These are phyloP conservation scores for Meriones unguiculatus DNA, from an alignment of 2,113 vertebrate genomes.

Conservation along the genomic window DNA sequence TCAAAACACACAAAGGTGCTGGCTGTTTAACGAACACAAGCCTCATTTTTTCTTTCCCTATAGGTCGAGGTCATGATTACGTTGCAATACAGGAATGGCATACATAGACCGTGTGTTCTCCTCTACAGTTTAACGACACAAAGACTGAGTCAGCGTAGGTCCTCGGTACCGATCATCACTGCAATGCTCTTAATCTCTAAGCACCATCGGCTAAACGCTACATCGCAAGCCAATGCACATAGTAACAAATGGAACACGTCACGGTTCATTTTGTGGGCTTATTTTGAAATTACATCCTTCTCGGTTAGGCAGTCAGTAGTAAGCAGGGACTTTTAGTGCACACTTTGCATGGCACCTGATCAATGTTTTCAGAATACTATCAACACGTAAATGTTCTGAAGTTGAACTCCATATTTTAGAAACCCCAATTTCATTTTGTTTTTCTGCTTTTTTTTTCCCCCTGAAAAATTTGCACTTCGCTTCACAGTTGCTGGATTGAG, in stretches of 20 bases:
- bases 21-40: not conserved
- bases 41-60: not conserved
- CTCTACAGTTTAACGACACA: not conserved
- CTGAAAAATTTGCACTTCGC: not conserved
- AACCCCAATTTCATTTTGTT: not conserved
- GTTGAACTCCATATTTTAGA: not conserved
- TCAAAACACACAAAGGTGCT: not conserved
- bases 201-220: not conserved
- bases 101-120: not conserved
- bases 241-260: not conserved
- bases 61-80: not conserved
- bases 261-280: not conserved
- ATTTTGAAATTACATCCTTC: not conserved
- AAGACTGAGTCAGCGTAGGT: not conserved
- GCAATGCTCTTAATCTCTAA: not conserved
- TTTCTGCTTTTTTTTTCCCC: not conserved
- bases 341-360: not conserved
- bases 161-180: not conserved
- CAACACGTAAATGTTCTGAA: not conserved
- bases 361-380: conserved; percentile 29
- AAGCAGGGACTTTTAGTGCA: not conserved
- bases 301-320: not conserved
- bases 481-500: not conserved
- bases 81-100: not conserved
- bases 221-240: not conserved